Conservation (phyloP, 2,113 vertebrate species). For the Neoarius graeffei region DNA sequence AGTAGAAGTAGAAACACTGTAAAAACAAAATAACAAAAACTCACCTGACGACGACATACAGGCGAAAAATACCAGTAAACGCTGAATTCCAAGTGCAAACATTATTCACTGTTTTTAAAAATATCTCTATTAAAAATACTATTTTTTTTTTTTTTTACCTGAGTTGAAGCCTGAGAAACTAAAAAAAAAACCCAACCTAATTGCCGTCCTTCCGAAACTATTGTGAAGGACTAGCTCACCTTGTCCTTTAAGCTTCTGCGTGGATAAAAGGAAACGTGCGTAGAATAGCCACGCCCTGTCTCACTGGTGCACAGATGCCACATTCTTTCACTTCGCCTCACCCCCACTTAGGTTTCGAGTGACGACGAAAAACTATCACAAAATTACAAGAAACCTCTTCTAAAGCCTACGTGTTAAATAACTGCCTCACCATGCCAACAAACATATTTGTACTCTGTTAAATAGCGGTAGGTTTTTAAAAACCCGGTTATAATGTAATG, state of each 20-base stretch:
- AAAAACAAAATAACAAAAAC: not conserved
- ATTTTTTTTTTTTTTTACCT: not conserved
- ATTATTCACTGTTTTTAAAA: not conserved
- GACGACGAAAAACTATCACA: not conserved
- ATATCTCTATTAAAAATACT: not conserved
- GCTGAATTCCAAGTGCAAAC: not conserved
- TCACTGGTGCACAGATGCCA: not conserved
- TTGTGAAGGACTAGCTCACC: not conserved
- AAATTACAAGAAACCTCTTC: not conserved
- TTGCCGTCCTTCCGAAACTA: not conserved
- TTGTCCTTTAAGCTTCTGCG: not conserved
- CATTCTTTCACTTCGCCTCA: not conserved
- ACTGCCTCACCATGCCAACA: not conserved
- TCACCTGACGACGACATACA: slow-evolving; percentile 5
- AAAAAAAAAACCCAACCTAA: not conserved
- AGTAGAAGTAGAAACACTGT: not conserved
- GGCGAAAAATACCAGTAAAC: not conserved
- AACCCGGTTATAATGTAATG: too few species aligned
- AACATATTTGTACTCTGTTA: not conserved
- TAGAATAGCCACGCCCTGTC: not conserved
- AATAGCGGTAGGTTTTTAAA: not conserved
- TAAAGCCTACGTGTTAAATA: not conserved
- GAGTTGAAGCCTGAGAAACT: too few species aligned
- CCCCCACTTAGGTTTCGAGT: not conserved
- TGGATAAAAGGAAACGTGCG: not conserved